Percentiles rank a stretch among this genome's conserved stretches.
Conservation (phyloP, 2,888 invertebrate species). For the Erynnis tages region DNA sequence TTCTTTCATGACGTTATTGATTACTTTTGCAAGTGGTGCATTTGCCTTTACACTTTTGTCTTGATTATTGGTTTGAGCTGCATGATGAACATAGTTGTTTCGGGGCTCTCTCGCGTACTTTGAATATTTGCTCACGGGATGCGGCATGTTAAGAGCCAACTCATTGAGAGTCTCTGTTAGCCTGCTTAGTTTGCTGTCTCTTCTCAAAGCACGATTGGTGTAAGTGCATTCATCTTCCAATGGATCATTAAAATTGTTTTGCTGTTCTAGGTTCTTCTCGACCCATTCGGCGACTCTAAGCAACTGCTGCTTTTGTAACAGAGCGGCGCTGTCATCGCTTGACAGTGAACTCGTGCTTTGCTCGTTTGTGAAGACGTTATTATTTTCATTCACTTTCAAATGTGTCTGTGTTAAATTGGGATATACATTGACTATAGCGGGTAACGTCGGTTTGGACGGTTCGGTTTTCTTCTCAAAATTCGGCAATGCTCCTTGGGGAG, state of each 20-base stretch:
- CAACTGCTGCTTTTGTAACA: conserved; percentile 83
- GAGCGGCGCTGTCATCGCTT: conserved; percentile 77
- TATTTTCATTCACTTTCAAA: conserved; percentile 70
- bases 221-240: conserved; percentile 67
- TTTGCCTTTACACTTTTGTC: conserved; percentile 45
- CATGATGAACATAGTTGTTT: conserved; percentile 55
- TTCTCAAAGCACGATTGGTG: conserved; percentile 50
- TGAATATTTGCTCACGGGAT: conserved; percentile 73
- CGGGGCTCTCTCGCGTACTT: conserved; percentile 59
- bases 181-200: conserved; percentile 63
- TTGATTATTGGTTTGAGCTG: conserved; percentile 36
- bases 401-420: conserved; percentile 75
- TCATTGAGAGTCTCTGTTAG: conserved; percentile 71
- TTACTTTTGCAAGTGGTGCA: conserved; percentile 42
- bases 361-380: conserved; percentile 72
- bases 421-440: conserved; percentile 72
- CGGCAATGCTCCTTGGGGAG: conserved; percentile 50
- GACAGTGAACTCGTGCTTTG: conserved; percentile 77
- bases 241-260: conserved; percentile 70
- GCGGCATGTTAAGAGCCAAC: conserved; percentile 73
- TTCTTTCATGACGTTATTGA: conserved; percentile 62
- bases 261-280: conserved; percentile 82
- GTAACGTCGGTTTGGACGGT: conserved; percentile 51
- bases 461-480: conserved; percentile 55
- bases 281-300: conserved; percentile 90